Evolutionary conservation across 1,140 invertebrate species (phyloP), one percentile per base, ranked within the genome.

Genomic region (Drosophila azteca): DNA sequence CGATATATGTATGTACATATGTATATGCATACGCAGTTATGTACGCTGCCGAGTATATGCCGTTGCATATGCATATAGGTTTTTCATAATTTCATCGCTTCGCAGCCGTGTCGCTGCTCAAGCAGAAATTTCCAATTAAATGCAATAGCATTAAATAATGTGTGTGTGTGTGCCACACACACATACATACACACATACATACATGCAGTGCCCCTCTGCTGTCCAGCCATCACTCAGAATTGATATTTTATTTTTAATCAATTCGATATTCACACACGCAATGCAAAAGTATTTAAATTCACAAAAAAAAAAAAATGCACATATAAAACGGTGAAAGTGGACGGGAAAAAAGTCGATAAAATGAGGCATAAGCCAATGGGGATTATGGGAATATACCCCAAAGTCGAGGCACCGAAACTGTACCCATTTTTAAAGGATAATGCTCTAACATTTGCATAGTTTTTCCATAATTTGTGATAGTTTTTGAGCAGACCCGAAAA

Each of bases 121-220:
- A 76, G 77, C 77, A 65, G 65, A 75, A 71, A 63, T 81, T 84
- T 74, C 74, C 82, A 87, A 78, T 81, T 74, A 85, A 79, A 69
- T 61, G 76, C 72, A 81, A 81, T 75, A 60, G 61, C 53, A 78
- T 70, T 75, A 66, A 78, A 76, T 80, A 69, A 71, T 79, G 41
- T 71, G 50, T 55, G 41, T 71, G 50, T 55, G 50, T 7, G 17
- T 26, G 2, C 24, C 24, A 6, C 29, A 8, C 31, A n/a, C n/a
- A 20, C 17, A 20, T 20, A 20, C 17, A 20, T 20, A 20, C 17
- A 20, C n/a, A 20, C 17, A 20, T 20, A 20, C 17, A 20, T 20
- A 20, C 17, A 20, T 20, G 1, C 17, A 20, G 17, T 20, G 24
- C 24, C 24, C 24, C 24, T 5, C 24, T 5, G 24, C 15, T 26